Evolutionary conservation across 1,140 invertebrate genomes (phyloP), one percentile per base, ranked within the genome.

Genomic region (Chironomus striatipennis): DNA sequence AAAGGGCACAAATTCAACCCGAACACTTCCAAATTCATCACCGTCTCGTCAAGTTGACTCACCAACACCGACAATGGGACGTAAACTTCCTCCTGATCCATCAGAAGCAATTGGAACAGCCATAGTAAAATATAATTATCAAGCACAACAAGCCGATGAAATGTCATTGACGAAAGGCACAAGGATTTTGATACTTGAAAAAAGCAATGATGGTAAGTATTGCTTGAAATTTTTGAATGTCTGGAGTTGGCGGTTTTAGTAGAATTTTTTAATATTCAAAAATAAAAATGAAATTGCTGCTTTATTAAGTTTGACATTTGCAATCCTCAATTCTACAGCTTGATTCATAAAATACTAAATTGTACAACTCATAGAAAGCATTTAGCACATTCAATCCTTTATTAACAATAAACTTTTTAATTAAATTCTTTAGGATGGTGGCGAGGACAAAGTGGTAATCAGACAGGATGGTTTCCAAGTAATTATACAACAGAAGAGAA

Each of bases 61-160:
- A 77, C 91, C 91, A 67, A 90, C 91, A 77, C 91, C 91, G 67
- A 90, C 89, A 77, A 89, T 90, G 86, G 88, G 89, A 70, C 85
- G 90, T 77, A 85, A 90, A 76, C 83, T 91, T 77, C 89, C 89
- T 70, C 88, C 91, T n/a, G 93, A 94, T 85, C 92, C 92, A 57
- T 88, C 90, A 74, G 93, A 96, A 83, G 92, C 93, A 15, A 93
- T 95, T 77, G 93, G 93, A 64, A 90, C 92, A 7, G 97, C 96
- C 18, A 89, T 97, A 75, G 97, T 97, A 74, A 98, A 98, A 85
- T 99, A 97, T 83, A 96, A 97, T 84, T 99, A 99, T 83, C 94
- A 97, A 85, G 96, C 97, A 42, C 95, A 98, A 84, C 95, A 98
- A 84, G 87, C 94, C 2, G 98, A 99, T 81, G 98, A 99, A 83